Percentiles rank a stretch among this genome's conserved stretches.
Evolutionary conservation across 2,797 vertebrate species (phyloP).

Genomic region (Heteromormyrus szaboi): DNA sequence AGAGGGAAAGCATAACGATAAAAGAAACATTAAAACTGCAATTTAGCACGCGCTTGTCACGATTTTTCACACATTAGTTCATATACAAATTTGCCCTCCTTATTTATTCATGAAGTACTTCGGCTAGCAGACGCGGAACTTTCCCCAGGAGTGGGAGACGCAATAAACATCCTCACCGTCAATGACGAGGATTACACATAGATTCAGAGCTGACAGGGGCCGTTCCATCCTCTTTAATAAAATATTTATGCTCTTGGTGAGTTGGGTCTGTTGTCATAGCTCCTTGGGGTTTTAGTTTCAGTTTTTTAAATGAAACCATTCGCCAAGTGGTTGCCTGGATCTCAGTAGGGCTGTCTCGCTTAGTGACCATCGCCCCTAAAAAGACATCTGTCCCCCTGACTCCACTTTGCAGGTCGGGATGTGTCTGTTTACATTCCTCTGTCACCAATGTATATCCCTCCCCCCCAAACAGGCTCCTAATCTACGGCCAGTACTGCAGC

Average conservation of each 20-base stretch:
- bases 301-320: neutral
- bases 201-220: neutral
- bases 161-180: neutral
- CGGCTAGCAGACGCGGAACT: neutral
- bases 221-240: neutral
- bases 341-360: neutral
- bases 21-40: neutral
- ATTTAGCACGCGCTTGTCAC: neutral
- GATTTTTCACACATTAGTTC: slow-evolving; percentile 2
- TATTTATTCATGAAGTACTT: slow-evolving; percentile 14
- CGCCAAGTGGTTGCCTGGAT: neutral
- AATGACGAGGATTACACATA: neutral
- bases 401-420: neutral
- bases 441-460: neutral
- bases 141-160: neutral
- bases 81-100: neutral
- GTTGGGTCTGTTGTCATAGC: neutral
- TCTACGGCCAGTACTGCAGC: slow-evolving; percentile 97
- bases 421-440: neutral
- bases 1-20: neutral
- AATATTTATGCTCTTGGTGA: neutral
- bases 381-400: neutral
- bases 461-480: slow-evolving; percentile 71
- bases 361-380: neutral
- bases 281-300: neutral